Base-by-base conservation (phyloP, 2,797 vertebrate genomes). In the Lemur catta region DNA sequence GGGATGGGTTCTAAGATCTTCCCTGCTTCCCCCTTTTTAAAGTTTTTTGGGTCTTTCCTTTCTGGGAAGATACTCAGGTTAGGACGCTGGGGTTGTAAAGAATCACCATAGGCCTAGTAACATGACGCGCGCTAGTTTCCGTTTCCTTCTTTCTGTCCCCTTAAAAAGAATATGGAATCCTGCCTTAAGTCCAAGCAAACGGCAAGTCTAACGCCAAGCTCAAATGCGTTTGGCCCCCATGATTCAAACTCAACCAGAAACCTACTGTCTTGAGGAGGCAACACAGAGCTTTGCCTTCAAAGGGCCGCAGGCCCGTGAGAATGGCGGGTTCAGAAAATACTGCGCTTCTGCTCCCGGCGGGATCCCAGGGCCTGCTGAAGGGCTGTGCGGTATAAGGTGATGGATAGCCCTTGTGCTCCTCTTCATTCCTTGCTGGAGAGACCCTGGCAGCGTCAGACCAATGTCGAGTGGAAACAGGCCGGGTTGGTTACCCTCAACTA, bases 281-380 rank as follows among this genome's bases (percentile, higher is more conserved):
- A 18, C 57, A 86, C 41, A 30, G 75, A 95, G 85, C 41, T 89
- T 91, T 90, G 91, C 33, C 74, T 76, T 80, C 81, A 61, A 74
- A 84, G n/a, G 81, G 59, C 67, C 11, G 13, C 72, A 24, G 85
- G n/a, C 48, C n/a, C 7, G 30, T 30, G 26, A 79, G 30, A 91
- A 18, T 14, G 38, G 28, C 41, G 1, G 1, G 5, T n/a, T 84
- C 75, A 50, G 43, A 89, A 86, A 71, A 75, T 2, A 41, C 41
- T 20, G 50, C 3, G 1, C 71, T 57, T 65, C 33, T 41, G 80
- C 59, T 79, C 57, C 46, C 38, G 6, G 13, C 9, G 0, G 4
- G 30, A 55, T 48, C 50, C 13, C 18, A 38, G 69, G 35, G 65
- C 38, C 46, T 0, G 41, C 41, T 0, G 17, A 35, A 48, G 30